Evolutionary conservation across 2,797 vertebrate genomes (phyloP).

Genomic region (Diplodus sargus): DNA sequence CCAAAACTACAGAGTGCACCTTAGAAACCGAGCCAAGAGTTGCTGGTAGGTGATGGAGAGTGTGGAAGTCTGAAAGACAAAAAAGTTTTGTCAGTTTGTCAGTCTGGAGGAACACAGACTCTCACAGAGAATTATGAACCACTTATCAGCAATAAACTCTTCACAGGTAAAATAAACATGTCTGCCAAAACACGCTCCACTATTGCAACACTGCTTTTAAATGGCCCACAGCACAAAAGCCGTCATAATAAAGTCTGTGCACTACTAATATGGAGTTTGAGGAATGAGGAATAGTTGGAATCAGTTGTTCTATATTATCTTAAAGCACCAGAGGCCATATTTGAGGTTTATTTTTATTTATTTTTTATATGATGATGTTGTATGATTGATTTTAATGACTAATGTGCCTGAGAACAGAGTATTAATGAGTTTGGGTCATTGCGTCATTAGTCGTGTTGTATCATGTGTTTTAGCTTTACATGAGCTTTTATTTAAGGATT

Average conservation of each 20-base stretch:
- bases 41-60: conserved; percentile 8
- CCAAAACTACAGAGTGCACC: too few species aligned
- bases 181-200: background rate
- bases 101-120: background rate
- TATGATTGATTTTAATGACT: background rate
- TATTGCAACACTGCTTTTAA: background rate
- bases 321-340: background rate
- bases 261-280: background rate
- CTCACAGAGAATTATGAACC: background rate
- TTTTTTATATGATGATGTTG: background rate
- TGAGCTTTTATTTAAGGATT: background rate
- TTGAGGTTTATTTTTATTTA: background rate
- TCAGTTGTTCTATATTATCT: background rate
- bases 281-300: background rate
- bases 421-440: background rate
- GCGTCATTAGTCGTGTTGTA: background rate
- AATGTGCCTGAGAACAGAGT: background rate
- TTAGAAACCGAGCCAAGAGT: background rate
- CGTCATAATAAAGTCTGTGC: background rate
- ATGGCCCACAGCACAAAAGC: background rate
- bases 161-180: background rate
- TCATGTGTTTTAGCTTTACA: background rate
- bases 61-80: conserved; percentile 16
- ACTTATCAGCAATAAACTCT: background rate
- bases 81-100: background rate